Conservation (phyloP, 2,113 vertebrate species). For the Cygnus buccinator region DNA sequence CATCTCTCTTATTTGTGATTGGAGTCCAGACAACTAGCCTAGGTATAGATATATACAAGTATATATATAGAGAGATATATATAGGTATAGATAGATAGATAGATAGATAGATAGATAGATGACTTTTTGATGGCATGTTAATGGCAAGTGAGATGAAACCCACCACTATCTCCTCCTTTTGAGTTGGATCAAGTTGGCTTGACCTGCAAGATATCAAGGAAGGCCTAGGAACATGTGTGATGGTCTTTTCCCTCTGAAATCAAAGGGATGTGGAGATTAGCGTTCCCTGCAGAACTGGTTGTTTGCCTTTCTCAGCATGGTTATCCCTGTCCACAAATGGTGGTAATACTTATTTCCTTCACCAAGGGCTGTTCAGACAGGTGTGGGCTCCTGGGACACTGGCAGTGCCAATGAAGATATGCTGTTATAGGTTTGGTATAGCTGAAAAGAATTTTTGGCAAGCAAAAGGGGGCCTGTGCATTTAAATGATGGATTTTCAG, state of each 20-base stretch:
- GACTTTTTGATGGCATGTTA: not conserved
- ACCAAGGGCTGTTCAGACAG: not conserved
- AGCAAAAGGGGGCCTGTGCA: not conserved
- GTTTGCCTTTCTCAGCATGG: not conserved
- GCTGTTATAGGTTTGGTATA: not conserved
- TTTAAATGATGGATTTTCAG: slow-evolving; percentile 23
- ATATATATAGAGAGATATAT: no score
- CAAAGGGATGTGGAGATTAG: not conserved
- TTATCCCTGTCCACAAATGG: not conserved
- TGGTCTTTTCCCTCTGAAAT: not conserved
- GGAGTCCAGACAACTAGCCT: not conserved
- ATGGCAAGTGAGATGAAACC: not conserved
- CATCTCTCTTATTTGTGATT: not conserved
- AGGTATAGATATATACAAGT: not conserved
- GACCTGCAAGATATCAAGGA: not conserved
- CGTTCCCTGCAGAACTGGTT: not conserved
- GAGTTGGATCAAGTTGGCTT: not conserved
- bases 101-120: not conserved
- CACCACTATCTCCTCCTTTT: not conserved
- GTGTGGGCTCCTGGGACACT: not conserved
- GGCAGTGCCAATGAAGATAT: not conserved
- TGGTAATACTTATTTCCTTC: not conserved
- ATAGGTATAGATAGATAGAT: no score
- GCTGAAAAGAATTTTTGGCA: slow-evolving; percentile 25
- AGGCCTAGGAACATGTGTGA: not conserved